Base-by-base conservation (phyloP, 92 coral and sea anemone genomes). In the Umimayanthus chanpuru region DNA sequence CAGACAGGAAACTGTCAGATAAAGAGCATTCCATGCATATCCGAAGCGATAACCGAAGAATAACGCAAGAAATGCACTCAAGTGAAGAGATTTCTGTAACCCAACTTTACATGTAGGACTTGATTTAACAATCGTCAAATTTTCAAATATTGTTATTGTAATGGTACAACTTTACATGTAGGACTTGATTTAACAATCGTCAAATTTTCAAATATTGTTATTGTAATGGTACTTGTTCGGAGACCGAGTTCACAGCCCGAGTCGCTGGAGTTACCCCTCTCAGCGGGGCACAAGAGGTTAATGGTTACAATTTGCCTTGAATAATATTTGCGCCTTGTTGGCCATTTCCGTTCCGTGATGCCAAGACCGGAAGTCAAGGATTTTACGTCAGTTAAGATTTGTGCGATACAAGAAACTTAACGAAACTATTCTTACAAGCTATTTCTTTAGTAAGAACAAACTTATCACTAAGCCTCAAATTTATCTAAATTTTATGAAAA, bases 1-100 rank as follows among this genome's bases (percentile, higher is more conserved):
- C 67, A 83, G 87, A 83, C 87, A 83, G 87, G 87, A 83, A 83
- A 26, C 77, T 83, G 87, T 83, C 87, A 83, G 87, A 12, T 53
- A 39, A 43, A 49, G 40, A 41, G 78, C 77, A 83, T 83, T 68
- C 87, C 87, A 71, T 29, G 78, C 39, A 83, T 83, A 68, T 49
- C 65, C 64, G 65, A 44, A 21, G 77, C 44, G 87, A 68, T 83
- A 68, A 68, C 40, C 56, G 38, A 83, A 30, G 15, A 70, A 68
- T 83, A 68, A 68, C 66, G 29, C 66, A 65, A 65, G 56, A 65
- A 61, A 43, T 3, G 23, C 26, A 15, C n/a, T 50, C 32, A 23
- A 50, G 82, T 78, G 82, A 50, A n/a, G n/a, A n/a, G n/a, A n/a
- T n/a, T n/a, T n/a, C 77, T 7, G 26, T 26, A 44, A 9, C 29